Percentiles rank a stretch among this genome's conserved stretches.
Evolutionary conservation across 2,797 vertebrate genomes (phyloP).

Genomic region (Pseudochirops cupreus): DNA sequence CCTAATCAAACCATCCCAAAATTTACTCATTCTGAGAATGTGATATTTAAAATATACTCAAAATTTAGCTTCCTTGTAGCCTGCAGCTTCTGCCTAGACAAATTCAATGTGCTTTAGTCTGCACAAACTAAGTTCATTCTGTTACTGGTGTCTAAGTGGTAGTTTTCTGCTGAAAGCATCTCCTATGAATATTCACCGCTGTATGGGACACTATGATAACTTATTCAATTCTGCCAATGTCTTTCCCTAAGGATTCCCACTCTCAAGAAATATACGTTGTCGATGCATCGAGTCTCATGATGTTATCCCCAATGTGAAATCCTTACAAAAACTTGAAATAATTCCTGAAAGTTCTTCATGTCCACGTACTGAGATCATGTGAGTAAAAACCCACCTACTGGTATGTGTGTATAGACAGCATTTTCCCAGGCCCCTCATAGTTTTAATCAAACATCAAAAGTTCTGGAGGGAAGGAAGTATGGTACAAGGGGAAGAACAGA

Average conservation of each 20-base stretch:
- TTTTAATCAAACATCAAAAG: conserved; percentile 34
- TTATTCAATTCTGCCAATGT: neutral
- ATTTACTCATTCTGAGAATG: neutral
- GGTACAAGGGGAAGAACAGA: neutral
- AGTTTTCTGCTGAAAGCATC: conserved; percentile 23
- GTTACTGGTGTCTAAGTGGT: neutral
- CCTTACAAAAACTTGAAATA: conserved; percentile 59
- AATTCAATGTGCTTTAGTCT: neutral
- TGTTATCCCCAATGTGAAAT: neutral
- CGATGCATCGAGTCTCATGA: neutral
- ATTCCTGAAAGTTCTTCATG: conserved; percentile 65
- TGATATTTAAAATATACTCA: neutral
- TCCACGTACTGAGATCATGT: conserved; percentile 64
- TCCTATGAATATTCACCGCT: neutral
- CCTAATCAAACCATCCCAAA: neutral
- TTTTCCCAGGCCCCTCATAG: neutral
- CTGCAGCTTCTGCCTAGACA: neutral
- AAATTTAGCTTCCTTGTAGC: neutral
- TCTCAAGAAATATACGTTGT: conserved; percentile 49
- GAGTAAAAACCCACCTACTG: conserved; percentile 55
- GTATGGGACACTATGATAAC: neutral
- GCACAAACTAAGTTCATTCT: neutral
- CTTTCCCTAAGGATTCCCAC: conserved; percentile 40
- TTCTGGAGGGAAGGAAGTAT: neutral
- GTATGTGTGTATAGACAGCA: neutral